Conservation (phyloP, 2,113 vertebrate species). For the Platichthys flesus region DNA sequence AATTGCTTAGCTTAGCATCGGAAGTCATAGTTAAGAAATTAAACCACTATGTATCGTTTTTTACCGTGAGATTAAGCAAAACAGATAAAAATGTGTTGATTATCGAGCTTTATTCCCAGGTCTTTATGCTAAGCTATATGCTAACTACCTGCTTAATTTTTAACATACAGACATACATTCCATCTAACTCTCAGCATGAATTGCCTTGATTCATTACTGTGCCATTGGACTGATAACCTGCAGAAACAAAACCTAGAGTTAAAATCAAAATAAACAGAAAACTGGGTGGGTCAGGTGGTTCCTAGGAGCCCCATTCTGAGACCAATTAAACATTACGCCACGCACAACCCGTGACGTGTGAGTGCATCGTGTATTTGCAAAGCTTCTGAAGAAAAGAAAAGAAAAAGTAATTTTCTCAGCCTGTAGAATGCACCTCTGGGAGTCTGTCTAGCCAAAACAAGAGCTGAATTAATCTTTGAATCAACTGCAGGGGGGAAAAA, state of each 20-base stretch:
- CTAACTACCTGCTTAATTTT: no score
- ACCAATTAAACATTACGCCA: neutral
- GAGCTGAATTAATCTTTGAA: conserved; percentile 40
- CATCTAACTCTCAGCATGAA: no score
- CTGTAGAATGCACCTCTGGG: conserved; percentile 45
- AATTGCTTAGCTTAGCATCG: neutral
- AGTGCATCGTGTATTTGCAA: conserved; percentile 25
- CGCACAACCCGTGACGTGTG: conserved; percentile 19
- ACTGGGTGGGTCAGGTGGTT: neutral
- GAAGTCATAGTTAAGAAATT: neutral
- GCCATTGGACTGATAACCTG: neutral
- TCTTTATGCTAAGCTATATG: neutral
- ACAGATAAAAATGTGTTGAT: neutral
- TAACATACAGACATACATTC: no score
- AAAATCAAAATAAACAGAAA: neutral
- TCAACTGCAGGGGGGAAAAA: conserved; percentile 8
- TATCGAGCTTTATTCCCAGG: neutral
- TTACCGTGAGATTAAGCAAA: neutral
- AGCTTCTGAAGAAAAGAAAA: conserved; percentile 22
- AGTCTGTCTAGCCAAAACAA: conserved; percentile 32
- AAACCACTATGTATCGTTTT: neutral
- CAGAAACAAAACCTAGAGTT: neutral
- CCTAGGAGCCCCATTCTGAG: neutral
- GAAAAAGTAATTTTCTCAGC: conserved; percentile 42
- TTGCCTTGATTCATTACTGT: no score